These are phyloP conservation scores for Zoanthus gigantus DNA, from an alignment of 92 coral and sea anemone genomes.

Conservation along the genomic window DNA sequence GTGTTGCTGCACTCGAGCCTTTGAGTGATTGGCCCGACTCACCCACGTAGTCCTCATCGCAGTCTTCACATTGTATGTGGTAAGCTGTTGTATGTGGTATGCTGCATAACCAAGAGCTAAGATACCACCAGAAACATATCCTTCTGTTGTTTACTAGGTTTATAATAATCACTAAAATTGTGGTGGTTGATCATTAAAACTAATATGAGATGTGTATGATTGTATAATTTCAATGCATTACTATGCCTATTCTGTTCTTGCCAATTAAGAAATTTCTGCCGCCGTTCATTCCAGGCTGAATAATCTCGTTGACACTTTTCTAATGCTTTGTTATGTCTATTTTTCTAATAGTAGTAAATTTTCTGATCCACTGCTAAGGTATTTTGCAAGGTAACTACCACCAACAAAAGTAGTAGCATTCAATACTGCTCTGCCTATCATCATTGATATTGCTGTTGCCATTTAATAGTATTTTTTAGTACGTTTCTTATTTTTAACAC, in stretches of 20 bases:
- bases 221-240: not conserved
- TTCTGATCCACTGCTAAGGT: not conserved
- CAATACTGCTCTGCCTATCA: not conserved
- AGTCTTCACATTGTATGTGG: too few relatives aligned
- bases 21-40: too few relatives aligned
- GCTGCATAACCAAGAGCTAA: not conserved
- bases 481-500: not conserved
- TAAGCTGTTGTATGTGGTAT: too few relatives aligned
- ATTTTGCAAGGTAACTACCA: not conserved
- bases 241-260: not conserved
- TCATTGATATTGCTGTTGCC: not conserved
- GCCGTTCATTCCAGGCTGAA: not conserved
- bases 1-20: too few relatives aligned
- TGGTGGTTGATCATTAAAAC: not conserved
- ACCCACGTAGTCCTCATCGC: too few relatives aligned
- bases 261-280: not conserved
- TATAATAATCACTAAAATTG: not conserved
- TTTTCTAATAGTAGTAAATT: not conserved
- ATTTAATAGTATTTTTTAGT: not conserved
- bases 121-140: not conserved
- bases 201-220: not conserved
- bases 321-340: not conserved
- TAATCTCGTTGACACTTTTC: not conserved
- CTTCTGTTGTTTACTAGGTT: not conserved
- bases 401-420: not conserved